A percentile compares a stretch with the other conserved stretches of the same genome.
Evolutionary conservation across 2,888 invertebrate species (phyloP).

Genomic region (Leptothorax acervorum): DNA sequence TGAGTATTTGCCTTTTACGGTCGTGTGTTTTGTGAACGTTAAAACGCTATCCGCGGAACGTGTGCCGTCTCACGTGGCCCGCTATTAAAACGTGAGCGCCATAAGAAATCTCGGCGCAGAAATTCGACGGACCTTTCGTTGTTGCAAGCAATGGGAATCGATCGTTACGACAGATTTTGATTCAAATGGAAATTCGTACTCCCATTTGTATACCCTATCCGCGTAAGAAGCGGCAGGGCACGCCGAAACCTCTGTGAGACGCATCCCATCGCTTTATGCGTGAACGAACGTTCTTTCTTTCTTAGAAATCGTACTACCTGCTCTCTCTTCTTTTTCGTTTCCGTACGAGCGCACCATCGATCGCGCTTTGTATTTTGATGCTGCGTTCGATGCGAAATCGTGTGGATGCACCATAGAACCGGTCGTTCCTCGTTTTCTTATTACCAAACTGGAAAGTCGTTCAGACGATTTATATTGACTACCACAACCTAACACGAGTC

Average conservation of each 20-base stretch:
- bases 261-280: conserved; percentile 14
- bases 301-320: conserved; percentile 23
- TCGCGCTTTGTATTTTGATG: conserved; percentile 21
- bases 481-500: not conserved
- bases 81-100: conserved; percentile 70
- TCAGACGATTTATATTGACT: conserved; percentile 17
- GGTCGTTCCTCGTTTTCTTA: not conserved
- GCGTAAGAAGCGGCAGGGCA: conserved; percentile 22
- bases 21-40: conserved; percentile 38
- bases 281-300: conserved; percentile 5
- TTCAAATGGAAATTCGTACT: conserved; percentile 8
- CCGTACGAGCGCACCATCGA: not conserved
- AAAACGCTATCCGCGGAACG: conserved; percentile 56
- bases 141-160: not conserved
- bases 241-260: conserved; percentile 22
- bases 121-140: conserved; percentile 22
- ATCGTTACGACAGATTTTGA: conserved; percentile 20
- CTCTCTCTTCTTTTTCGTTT: not conserved
- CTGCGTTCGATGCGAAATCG: conserved; percentile 17
- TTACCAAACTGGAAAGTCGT: not conserved
- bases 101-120: conserved; percentile 61
- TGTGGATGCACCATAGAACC: not conserved
- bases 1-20: conserved; percentile 45
- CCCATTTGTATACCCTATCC: conserved; percentile 55
- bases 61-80: conserved; percentile 57